A percentile compares a stretch with the other conserved stretches of the same genome.
Conservation (phyloP, 2,113 vertebrate species). For the Crotophaga sulcirostris region DNA sequence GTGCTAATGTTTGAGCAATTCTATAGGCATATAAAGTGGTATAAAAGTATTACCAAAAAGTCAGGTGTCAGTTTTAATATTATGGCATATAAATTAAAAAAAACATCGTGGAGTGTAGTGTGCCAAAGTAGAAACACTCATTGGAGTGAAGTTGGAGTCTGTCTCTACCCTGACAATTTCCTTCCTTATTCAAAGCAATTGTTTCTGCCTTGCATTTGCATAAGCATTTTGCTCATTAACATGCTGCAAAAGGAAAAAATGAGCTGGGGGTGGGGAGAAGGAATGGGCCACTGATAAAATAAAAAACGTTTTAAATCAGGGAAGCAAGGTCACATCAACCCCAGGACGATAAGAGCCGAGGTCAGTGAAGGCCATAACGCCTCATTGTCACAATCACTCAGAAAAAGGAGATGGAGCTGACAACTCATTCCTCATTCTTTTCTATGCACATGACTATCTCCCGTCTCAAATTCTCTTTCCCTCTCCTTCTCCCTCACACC, state of each 20-base stretch:
- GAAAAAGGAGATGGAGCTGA: slow-evolving; percentile 31
- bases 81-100: neutral
- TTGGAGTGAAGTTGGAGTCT: neutral
- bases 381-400: neutral
- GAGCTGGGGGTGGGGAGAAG: slow-evolving; percentile 2
- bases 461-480: neutral
- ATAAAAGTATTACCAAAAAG: neutral
- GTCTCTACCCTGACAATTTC: slow-evolving; percentile 29
- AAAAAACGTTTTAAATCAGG: slow-evolving; percentile 36
- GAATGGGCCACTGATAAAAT: slow-evolving; percentile 25
- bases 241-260: slow-evolving; percentile 56
- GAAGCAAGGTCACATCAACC: slow-evolving; percentile 45
- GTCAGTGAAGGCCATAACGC: neutral
- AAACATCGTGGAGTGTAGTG: neutral
- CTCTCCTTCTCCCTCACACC: neutral
- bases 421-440: neutral
- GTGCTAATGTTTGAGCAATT: slow-evolving; percentile 14
- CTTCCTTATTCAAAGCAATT: slow-evolving; percentile 29
- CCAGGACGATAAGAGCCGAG: slow-evolving; percentile 16
- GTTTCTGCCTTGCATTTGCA: slow-evolving; percentile 65
- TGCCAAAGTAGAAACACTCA: neutral
- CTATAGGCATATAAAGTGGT: neutral
- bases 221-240: slow-evolving; percentile 66
- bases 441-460: neutral
- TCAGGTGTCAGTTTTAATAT: neutral